Evolutionary conservation across 2,888 invertebrate genomes (phyloP).

Genomic region (Blomia tropicalis): DNA sequence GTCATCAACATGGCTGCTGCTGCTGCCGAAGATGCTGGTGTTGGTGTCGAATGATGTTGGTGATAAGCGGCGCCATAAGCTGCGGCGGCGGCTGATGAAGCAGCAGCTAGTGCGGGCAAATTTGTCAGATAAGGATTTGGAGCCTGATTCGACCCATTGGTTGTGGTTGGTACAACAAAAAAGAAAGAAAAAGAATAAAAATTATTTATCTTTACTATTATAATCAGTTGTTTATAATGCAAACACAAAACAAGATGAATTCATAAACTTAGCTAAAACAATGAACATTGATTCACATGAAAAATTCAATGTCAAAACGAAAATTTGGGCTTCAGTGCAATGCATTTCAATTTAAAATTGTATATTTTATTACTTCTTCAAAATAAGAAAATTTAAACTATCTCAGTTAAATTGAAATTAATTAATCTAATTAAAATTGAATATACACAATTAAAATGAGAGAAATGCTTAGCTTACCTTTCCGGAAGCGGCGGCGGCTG

Average conservation of each 20-base stretch:
- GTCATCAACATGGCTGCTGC: slow-evolving; percentile 29
- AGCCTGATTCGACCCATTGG: slow-evolving; percentile 16
- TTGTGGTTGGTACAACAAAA: too few relatives aligned
- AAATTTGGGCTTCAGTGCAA: too few relatives aligned
- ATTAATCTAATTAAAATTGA: too few relatives aligned
- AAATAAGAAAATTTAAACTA: too few relatives aligned
- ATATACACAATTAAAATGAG: too few relatives aligned
- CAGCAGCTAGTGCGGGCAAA: slow-evolving; percentile 21
- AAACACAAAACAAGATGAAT: not conserved
- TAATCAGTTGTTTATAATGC: not conserved
- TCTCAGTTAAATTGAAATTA: too few relatives aligned
- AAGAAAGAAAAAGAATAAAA: not conserved
- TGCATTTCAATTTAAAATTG: too few relatives aligned
- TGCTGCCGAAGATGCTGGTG: too few relatives aligned
- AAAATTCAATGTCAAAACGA: too few relatives aligned
- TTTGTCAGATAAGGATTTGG: slow-evolving; percentile 24
- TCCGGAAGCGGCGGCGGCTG: too few relatives aligned
- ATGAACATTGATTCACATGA: not conserved
- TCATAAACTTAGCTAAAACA: not conserved
- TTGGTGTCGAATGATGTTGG: slow-evolving; percentile 30
- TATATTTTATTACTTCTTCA: too few relatives aligned
- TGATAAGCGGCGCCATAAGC: slow-evolving; percentile 31
- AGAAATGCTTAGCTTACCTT: slow-evolving; percentile 4
- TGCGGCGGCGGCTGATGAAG: slow-evolving; percentile 23
- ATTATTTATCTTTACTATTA: not conserved